Percentiles rank a stretch among this genome's conserved stretches.
Evolutionary conservation across 2,888 invertebrate species (phyloP).

Genomic region (Eupithecia abbreviata): DNA sequence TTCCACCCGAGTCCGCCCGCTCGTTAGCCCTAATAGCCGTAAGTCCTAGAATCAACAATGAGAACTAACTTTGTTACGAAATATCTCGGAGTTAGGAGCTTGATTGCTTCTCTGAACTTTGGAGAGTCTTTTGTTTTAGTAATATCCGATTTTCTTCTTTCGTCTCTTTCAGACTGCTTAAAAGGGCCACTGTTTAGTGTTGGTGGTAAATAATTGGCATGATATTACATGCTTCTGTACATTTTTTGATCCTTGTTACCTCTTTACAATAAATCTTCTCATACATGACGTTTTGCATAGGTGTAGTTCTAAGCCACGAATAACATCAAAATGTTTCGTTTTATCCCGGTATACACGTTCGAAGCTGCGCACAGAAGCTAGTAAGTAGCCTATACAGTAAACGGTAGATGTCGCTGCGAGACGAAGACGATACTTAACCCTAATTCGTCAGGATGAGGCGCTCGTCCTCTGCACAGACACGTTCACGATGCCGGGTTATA

Average conservation of each 20-base stretch:
- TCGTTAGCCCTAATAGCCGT: constrained; percentile 23
- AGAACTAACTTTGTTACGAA: constrained; percentile 15
- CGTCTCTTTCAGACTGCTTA: background rate
- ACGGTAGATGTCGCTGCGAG: background rate
- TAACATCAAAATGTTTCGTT: background rate
- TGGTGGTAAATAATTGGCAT: background rate
- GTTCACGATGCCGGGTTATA: constrained; percentile 19
- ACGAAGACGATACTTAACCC: constrained; percentile 26
- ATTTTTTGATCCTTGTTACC: background rate
- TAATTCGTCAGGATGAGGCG: constrained; percentile 30
- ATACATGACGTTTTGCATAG: background rate
- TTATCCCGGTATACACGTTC: background rate
- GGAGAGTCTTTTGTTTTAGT: constrained; percentile 1
- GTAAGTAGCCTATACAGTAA: background rate
- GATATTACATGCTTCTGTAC: background rate
- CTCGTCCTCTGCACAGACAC: constrained; percentile 21
- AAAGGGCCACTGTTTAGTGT: background rate
- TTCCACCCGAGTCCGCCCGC: constrained; percentile 3
- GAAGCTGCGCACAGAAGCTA: background rate
- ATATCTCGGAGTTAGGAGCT: constrained; percentile 18
- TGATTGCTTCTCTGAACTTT: constrained; percentile 19
- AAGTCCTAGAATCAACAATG: constrained; percentile 20
- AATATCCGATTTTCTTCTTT: constrained; percentile 9
- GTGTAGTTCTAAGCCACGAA: background rate
- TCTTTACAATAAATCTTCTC: background rate